Base-by-base conservation (phyloP, 2,888 invertebrate genomes). In the Leucoptera coffeella region DNA sequence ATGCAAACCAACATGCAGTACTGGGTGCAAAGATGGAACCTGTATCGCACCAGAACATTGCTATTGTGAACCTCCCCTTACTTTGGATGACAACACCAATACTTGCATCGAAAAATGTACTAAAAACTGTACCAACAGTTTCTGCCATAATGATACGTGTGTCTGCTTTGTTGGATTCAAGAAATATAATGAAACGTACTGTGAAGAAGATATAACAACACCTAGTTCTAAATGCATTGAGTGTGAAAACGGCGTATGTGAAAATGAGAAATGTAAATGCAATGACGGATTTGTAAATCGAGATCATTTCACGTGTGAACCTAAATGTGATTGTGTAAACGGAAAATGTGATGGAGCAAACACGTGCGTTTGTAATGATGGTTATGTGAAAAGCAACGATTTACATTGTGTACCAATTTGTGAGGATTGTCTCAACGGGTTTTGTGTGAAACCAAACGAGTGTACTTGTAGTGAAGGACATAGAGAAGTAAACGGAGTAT, bases 1-100 rank as follows among this genome's bases (percentile, higher is more conserved):
- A 4, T 77, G 77, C 35, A 39, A 45, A 1, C 71, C 77, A 0
- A 45, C 55, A 1, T 77, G 77, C 40, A 57, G 56, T 30, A 61
- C 59, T 1, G 62, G 61, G 1, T 77, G 76, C 37, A 36, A 32
- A 3, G 46, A 51, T 23, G 77, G 77, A 2, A 48, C 45, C 4
- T 71, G 72, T 36, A 36, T 50, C 3, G 47, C 47, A 1, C 69
- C 67, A 2, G 51, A 62, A 13, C 34, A 34, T 9, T 69, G 69
- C 37, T 36, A 40, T 5, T 67, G 69, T 31, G 42, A 50, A 4
- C 33, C 53, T 19, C 64, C 64, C 0, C 24, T 45, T 2, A 34
- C 40, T 32, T 45, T 55, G 12, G 45, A 62, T 29, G 41, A 41
- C 3, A 43, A 43, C 22, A 39, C 38, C n/a, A 58, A 59, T 41